Evolutionary conservation across 2,888 invertebrate genomes (phyloP), one percentile per base, ranked within the genome.

Genomic region (Nephrocerus scutellatus): DNA sequence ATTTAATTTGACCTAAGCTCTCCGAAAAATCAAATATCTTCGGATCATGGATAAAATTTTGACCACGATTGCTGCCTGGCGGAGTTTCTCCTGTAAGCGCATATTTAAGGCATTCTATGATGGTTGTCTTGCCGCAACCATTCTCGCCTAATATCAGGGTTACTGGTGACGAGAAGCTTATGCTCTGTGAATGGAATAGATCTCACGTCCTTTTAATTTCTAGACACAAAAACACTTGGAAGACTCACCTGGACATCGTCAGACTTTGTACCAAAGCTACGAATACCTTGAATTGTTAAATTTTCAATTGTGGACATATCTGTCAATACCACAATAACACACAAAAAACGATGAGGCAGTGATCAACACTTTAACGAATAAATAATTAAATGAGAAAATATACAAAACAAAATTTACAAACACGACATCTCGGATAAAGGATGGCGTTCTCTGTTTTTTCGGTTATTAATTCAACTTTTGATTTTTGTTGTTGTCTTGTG

Each of bases 121-220:
- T 83, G 0, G 97, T 97, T 1, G 88, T 88, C 73, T 88, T 88
- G 12, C 98, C 98, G 61, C 93, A 93, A 40, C 98, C 98, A 76
- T 98, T 99, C 59, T 90, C 86, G 1, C 98, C 98, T 26, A 95
- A 73, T 55, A 98, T 93, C 34, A 98, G 71, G 6, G 97, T 97
- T 28, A 98, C 72, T 0, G 98, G 98, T 16, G 68, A 59, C 1
- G 57, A 47, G 42, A 69, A 69, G 12, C 46, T 48, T 5, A 69
- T 60, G 25, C 46, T 51, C 66, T 66, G 30, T 6, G 9, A 32
- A 25, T 20, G 37, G 32, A 30, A 26, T 35, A 35, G 24, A 25
- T 18, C 13, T 16, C 15, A 15, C 12, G 26, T 16, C 12, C 12
- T 20, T 29, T 16, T 21, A 24, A 39, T 18, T 38, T 30, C 10